Evolutionary conservation across 2,888 invertebrate species (phyloP), one percentile per base, ranked within the genome.

Genomic region (Actias luna): DNA sequence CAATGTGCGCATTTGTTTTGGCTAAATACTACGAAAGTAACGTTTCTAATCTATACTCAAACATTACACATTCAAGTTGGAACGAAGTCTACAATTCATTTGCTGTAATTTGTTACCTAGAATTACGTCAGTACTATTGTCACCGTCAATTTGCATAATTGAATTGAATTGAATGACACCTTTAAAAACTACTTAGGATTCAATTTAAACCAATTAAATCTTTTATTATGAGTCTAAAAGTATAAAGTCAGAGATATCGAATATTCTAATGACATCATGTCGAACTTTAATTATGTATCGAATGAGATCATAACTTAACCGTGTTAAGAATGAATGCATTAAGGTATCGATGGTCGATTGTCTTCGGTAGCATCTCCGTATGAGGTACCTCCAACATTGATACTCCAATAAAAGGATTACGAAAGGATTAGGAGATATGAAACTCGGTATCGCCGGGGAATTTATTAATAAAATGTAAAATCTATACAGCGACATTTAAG

Each of bases 91-190:
- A 29, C 14, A 55, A 36, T 57, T 50, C 29, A 39, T n/a, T 55
- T 29, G 39, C 27, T 36, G 46, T 18, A 55, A 14, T 46, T 46
- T 18, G 10, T 0, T 46, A 18, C 46, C 22, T 46, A 7, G n/a
- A n/a, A 5, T 16, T 39, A 39, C n/a, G 1, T n/a, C n/a, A 39
- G 39, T 39, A n/a, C 39, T 14, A 22, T 18, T 12, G 46, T 46
- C 22, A 46, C 22, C 46, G 46, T 46, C 22, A 46, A 46, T 52
- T 52, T 27, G 14, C 27, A 29, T 52, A 52, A 27, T 52, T 52
- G 16, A 52, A 55, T 55, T 55, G 27, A 52, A 27, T 52, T 52
- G 16, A 52, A 55, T 55, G 29, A 55, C 29, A 55, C 16, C 29
- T 55, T 16, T 55, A 29, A 55, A 7, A 55, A 50, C 8, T 25